A percentile compares a stretch with the other conserved stretches of the same genome.
Evolutionary conservation across 2,113 vertebrate species (phyloP).

Genomic region (Clarias macrocephalus): DNA sequence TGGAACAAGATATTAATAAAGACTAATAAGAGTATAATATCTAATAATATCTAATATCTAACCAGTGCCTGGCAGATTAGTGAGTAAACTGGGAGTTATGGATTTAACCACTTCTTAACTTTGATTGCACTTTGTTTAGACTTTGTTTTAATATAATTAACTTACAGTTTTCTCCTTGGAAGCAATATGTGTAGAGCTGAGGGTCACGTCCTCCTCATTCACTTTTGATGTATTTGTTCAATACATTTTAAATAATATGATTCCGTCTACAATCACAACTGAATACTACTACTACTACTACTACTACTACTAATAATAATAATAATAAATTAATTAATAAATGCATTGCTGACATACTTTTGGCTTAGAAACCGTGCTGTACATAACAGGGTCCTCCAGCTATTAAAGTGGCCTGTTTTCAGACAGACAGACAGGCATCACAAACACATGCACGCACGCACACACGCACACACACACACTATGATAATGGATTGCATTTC

Average conservation of each 20-base stretch:
- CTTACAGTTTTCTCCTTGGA: neutral
- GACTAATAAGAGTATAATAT: too few species aligned
- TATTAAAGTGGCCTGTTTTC: neutral
- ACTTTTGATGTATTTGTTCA: neutral
- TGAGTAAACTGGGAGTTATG: too few species aligned
- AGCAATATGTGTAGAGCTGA: neutral
- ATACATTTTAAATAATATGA: too few species aligned
- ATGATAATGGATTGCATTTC: too few species aligned
- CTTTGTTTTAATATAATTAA: neutral
- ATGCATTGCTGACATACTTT: neutral
- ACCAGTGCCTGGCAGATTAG: too few species aligned
- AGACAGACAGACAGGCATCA: too few species aligned
- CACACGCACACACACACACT: neutral
- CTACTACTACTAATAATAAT: neutral
- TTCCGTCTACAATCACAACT: too few species aligned
- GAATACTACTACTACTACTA: too few species aligned
- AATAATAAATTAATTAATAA: neutral
- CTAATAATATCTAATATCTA: too few species aligned
- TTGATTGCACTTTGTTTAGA: neutral
- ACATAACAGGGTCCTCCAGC: neutral
- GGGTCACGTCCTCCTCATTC: neutral
- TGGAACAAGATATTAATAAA: too few species aligned
- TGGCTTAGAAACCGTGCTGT: neutral
- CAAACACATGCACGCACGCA: too few species aligned
- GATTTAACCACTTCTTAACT: too few species aligned